These are phyloP conservation scores for Arenicola marina DNA, from an alignment of 2,888 invertebrate species.

Conservation along the genomic window DNA sequence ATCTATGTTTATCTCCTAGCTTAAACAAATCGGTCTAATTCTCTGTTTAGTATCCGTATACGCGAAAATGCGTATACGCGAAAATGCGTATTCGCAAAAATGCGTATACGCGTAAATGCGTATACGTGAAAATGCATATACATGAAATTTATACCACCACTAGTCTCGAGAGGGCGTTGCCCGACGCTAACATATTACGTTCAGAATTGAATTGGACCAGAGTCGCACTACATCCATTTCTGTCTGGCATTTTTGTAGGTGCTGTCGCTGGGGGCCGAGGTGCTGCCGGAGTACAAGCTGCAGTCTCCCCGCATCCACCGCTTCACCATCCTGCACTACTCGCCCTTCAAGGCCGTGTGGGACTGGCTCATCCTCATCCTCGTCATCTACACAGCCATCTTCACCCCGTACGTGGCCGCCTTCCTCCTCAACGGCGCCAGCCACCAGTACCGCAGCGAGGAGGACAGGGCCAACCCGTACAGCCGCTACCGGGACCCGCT, in stretches of 20 bases:
- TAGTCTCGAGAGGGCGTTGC: too few relatives aligned
- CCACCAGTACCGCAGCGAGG: constrained; percentile 1
- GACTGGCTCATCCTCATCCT: constrained; percentile 95
- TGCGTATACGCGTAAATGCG: too few relatives aligned
- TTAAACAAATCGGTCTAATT: too few relatives aligned
- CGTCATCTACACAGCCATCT: constrained; percentile 98
- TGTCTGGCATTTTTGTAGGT: constrained; percentile 69
- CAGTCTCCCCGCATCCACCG: constrained; percentile 92
- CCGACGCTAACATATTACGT: too few relatives aligned
- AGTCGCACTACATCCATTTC: neutral
- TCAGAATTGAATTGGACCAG: too few relatives aligned
- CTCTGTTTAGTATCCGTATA: too few relatives aligned
- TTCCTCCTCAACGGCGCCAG: constrained; percentile 86
- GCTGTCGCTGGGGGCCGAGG: constrained; percentile 94
- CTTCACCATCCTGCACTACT: constrained; percentile 98
- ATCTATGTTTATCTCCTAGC: too few relatives aligned
- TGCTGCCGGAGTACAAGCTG: constrained; percentile 93
- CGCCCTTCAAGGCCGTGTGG: constrained; percentile 98
- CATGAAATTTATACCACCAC: too few relatives aligned
- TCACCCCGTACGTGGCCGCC: constrained; percentile 98
- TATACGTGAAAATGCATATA: too few relatives aligned
- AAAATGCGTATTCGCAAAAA: too few relatives aligned
- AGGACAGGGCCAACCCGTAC: neutral
- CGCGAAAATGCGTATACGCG: too few relatives aligned
- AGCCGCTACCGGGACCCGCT: constrained; percentile 73